Evolutionary conservation across 2,888 invertebrate genomes (phyloP), one percentile per base, ranked within the genome.

Genomic region (Trypoxylon attenuatum): DNA sequence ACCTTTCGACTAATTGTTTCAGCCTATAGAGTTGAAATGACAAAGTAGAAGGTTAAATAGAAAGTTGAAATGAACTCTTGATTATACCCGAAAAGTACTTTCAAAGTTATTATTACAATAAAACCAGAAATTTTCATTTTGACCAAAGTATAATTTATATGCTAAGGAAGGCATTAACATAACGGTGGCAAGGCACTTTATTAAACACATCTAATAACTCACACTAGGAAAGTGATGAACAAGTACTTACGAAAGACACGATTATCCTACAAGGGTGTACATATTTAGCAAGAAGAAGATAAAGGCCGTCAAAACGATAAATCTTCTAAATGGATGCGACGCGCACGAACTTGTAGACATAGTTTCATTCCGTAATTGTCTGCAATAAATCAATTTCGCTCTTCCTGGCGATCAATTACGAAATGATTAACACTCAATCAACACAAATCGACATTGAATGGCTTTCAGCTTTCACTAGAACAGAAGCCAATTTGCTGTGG

Each of bases 181-280:
- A 13, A 19, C 29, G 21, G 51, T 39, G 38, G 42, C 50, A 29
- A 15, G 39, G n/a, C 51, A 29, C 18, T 52, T 55, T 51, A 64
- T 49, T 49, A 52, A 18, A 61, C 57, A 72, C 65, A 62, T 45
- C 51, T 27, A 63, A 66, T 69, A 63, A 63, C 29, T 54, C 51
- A 49, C 52, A n/a, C 39, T 62, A 63, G 52, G 43, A 49, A 69
- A 63, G n/a, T n/a, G n/a, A 53, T 52, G 49, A 38, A 41, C 15
- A 45, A 10, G 15, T 33, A 15, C 45, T 46, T 13, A 15, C 33
- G 50, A 45, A 62, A 61, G 52, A 59, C 46, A 10, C 39, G 23
- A 54, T 49, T 13, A 41, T 18, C 43, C 47, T 21, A 8, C 15
- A 29, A 18, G 21, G 21, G 43, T 50, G 65, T 69, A 73, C 65